These are phyloP conservation scores for Gymnobelideus leadbeateri DNA, from an alignment of 2,113 vertebrate species.

Conservation along the genomic window DNA sequence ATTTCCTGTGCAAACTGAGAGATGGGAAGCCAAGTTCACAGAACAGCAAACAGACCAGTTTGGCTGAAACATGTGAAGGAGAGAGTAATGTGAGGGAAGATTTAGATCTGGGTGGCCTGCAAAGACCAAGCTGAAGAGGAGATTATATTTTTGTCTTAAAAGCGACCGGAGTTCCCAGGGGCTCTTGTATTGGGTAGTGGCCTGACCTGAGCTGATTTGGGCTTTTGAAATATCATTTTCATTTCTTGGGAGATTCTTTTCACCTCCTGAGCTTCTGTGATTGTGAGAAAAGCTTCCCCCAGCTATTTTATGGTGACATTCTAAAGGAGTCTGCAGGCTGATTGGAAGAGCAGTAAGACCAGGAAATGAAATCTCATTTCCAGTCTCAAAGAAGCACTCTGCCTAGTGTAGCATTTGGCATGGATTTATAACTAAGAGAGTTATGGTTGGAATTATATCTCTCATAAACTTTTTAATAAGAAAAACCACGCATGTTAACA, in stretches of 20 bases:
- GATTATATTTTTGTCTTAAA: not conserved
- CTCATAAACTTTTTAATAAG: slow-evolving; percentile 42
- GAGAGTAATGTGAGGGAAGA: not conserved
- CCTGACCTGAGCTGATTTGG: not conserved
- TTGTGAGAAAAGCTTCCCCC: slow-evolving; percentile 4
- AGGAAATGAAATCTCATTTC: not conserved
- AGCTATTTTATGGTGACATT: not conserved
- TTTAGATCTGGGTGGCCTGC: not conserved
- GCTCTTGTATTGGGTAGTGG: not conserved
- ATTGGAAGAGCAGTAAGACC: slow-evolving; percentile 3
- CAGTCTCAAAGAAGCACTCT: slow-evolving; percentile 10
- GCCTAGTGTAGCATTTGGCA: slow-evolving; percentile 25
- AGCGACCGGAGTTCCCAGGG: not conserved
- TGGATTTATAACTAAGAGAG: slow-evolving; percentile 4
- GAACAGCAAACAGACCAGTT: not conserved
- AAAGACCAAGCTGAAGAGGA: not conserved
- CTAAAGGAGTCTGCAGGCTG: not conserved
- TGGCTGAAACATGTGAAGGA: not conserved
- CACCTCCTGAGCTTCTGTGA: not conserved
- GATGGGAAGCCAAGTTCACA: not conserved
- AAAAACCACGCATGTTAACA: not conserved
- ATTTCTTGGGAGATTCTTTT: not conserved
- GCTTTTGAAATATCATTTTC: not conserved
- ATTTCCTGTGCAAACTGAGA: not conserved
- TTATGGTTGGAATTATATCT: slow-evolving; percentile 22